Conservation (phyloP, 2,797 vertebrate genomes). For the Sciurus carolinensis region DNA sequence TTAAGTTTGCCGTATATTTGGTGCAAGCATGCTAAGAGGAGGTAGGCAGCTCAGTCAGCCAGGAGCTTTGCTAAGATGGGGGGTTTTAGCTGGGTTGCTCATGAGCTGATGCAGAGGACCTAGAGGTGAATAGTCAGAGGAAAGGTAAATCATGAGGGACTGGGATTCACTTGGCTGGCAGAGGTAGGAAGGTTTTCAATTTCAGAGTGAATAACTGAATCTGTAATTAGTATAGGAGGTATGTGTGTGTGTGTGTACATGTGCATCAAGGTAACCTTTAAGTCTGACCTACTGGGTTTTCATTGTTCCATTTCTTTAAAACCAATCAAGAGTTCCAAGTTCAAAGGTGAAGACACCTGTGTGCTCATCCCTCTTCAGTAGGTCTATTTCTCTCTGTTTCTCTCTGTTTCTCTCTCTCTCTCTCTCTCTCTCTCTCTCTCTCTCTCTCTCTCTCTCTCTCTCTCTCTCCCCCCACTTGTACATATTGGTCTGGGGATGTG, state of each 20-base stretch:
- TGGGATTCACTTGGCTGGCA: neutral
- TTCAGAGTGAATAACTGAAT: conserved; percentile 43
- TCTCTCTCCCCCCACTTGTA: neutral
- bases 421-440: too few species aligned
- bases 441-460: too few species aligned
- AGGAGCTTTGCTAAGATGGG: neutral
- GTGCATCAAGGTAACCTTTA: neutral
- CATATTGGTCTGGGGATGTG: neutral
- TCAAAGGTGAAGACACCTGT: neutral
- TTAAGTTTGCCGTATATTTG: neutral
- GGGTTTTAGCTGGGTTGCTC: neutral
- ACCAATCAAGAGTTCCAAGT: neutral
- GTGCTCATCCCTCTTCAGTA: neutral
- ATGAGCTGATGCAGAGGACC: neutral
- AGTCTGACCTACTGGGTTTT: neutral
- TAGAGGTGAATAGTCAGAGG: neutral
- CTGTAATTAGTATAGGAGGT: neutral
- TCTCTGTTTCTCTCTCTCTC: neutral
- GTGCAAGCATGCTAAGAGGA: neutral
- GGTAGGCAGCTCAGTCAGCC: neutral
- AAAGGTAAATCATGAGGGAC: neutral
- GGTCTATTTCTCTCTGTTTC: neutral
- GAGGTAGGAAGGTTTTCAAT: conserved; percentile 37
- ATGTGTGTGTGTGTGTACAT: neutral
- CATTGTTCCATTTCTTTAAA: neutral